Evolutionary conservation across 2,888 invertebrate genomes (phyloP).

Genomic region (Beris chalybata): DNA sequence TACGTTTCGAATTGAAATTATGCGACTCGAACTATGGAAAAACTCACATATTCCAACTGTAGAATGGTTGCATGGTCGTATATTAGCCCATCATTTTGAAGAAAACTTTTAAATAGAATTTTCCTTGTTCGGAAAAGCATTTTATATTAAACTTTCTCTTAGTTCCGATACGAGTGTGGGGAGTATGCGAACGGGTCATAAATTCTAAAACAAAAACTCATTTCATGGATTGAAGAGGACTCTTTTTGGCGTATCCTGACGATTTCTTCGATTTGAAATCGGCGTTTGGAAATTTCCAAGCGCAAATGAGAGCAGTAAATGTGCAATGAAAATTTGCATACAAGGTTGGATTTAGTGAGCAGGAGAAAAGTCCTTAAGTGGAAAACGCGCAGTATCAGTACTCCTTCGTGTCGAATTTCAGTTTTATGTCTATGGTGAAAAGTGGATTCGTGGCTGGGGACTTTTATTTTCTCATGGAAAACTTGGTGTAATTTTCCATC

Average conservation of each 20-base stretch:
- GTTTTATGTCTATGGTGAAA: conserved; percentile 24
- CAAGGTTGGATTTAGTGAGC: conserved; percentile 22
- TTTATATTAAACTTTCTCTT: conserved; percentile 23
- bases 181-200: neutral
- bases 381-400: conserved; percentile 12
- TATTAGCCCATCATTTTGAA: conserved; percentile 26
- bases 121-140: conserved; percentile 19
- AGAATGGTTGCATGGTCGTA: conserved; percentile 5
- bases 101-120: conserved; percentile 27
- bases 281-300: conserved; percentile 2
- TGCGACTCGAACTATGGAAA: no score
- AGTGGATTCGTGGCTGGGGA: conserved; percentile 1
- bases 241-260: conserved; percentile 4
- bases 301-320: conserved; percentile 21
- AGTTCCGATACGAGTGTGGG: no score
- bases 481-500: conserved; percentile 35
- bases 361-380: no score
- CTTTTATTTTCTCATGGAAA: conserved; percentile 1
- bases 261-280: conserved; percentile 11
- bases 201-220: conserved; percentile 28
- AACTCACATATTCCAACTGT: conserved; percentile 18
- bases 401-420: conserved; percentile 24
- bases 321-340: conserved; percentile 32
- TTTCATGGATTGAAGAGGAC: conserved; percentile 19
- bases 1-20: neutral